Evolutionary conservation across 2,113 vertebrate genomes (phyloP).

Genomic region (Platichthys flesus): DNA sequence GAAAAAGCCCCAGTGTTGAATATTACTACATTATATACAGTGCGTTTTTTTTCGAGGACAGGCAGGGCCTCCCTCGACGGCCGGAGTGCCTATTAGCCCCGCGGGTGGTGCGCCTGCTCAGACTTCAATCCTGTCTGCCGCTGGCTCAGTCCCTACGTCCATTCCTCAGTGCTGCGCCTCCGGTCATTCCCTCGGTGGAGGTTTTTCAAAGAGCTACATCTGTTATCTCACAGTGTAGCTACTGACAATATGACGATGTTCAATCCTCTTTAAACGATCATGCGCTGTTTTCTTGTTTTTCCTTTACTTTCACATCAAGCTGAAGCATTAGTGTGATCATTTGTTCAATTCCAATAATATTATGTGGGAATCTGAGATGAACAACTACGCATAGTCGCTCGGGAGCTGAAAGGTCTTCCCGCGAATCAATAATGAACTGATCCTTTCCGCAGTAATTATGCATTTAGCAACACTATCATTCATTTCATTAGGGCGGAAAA

Average conservation of each 20-base stretch:
- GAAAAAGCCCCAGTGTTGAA: conserved; percentile 28
- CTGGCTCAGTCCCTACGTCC: conserved; percentile 58
- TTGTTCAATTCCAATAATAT: background rate
- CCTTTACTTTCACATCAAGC: background rate
- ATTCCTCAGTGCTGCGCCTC: conserved; percentile 42
- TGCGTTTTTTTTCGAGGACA: conserved; percentile 67
- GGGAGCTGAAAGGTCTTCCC: conserved; percentile 9
- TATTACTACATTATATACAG: conserved; percentile 35
- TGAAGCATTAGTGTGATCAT: background rate
- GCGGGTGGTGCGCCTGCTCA: conserved; percentile 55
- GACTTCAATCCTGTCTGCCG: conserved; percentile 47
- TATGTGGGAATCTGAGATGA: conserved; percentile 22
- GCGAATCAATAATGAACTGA: conserved; percentile 41
- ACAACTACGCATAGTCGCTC: conserved; percentile 4
- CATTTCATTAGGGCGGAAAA: conserved; percentile 30
- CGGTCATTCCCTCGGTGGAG: conserved; percentile 45
- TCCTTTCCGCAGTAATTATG: conserved; percentile 40
- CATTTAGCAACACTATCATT: conserved; percentile 45
- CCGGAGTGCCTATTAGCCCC: conserved; percentile 63
- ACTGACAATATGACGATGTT: background rate
- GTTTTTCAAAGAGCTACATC: conserved; percentile 55
- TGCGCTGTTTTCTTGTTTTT: background rate
- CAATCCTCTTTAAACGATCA: conserved; percentile 3
- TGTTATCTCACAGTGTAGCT: conserved; percentile 34
- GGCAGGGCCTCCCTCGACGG: conserved; percentile 52